A percentile compares a stretch with the other conserved stretches of the same genome.
These are phyloP conservation scores for Monopis laevigella DNA, from an alignment of 2,888 invertebrate species.

Conservation along the genomic window DNA sequence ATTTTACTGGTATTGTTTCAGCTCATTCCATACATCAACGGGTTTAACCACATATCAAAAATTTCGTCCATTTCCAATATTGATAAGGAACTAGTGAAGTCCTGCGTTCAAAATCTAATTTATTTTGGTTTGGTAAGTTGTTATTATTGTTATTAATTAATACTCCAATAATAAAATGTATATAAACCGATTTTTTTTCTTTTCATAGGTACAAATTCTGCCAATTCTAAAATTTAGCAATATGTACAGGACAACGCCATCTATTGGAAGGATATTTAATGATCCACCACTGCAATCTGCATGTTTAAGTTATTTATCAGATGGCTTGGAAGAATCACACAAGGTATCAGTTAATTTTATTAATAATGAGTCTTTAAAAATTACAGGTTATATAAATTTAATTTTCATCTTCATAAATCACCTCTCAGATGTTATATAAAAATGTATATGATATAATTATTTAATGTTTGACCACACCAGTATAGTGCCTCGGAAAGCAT, in stretches of 20 bases:
- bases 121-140: slow-evolving; percentile 73
- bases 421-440: too few relatives aligned
- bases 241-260: slow-evolving; percentile 83
- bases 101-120: slow-evolving; percentile 91
- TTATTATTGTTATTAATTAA: not conserved
- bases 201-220: slow-evolving; percentile 74
- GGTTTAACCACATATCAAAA: slow-evolving; percentile 90
- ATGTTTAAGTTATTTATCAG: slow-evolving; percentile 67
- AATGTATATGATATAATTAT: too few relatives aligned
- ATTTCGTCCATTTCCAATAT: slow-evolving; percentile 92
- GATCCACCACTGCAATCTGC: slow-evolving; percentile 74
- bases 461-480: too few relatives aligned
- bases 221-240: slow-evolving; percentile 88
- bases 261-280: slow-evolving; percentile 73
- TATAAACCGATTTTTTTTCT: not conserved
- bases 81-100: slow-evolving; percentile 92
- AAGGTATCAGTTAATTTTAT: too few relatives aligned
- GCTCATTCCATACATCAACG: slow-evolving; percentile 89
- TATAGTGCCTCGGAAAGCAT: too few relatives aligned
- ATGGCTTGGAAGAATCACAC: slow-evolving; percentile 34
- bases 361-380: too few relatives aligned
- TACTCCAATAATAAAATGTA: not conserved
- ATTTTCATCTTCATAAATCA: too few relatives aligned
- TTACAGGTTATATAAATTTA: too few relatives aligned
- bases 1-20: too few relatives aligned